These are phyloP conservation scores for Holothuria glaberrima DNA, from an alignment of 35 echinoderm and acorn worm species.

Conservation along the genomic window DNA sequence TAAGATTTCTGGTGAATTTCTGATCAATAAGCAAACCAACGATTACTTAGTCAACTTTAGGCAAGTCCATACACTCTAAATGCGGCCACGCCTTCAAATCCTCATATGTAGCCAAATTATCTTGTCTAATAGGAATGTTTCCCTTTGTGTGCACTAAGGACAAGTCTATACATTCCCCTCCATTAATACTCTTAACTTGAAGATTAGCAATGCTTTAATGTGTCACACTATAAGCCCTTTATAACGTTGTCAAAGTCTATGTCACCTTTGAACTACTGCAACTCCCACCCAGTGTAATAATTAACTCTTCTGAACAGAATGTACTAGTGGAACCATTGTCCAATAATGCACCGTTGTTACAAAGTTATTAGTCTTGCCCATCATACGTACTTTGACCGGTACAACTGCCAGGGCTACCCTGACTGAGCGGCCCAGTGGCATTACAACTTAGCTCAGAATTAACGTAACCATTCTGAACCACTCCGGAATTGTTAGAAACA, in stretches of 20 bases:
- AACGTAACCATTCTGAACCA: neutral
- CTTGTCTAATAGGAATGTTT: neutral
- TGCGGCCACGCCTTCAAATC: slow-evolving; percentile 10
- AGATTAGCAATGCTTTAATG: slow-evolving; percentile 42
- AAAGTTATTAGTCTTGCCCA: neutral
- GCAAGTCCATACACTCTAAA: neutral
- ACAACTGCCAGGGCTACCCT: slow-evolving; percentile 57
- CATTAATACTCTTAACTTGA: neutral
- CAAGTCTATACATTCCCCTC: neutral
- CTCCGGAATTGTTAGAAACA: neutral
- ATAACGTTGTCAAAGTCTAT: slow-evolving; percentile 34
- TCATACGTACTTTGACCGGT: slow-evolving; percentile 33
- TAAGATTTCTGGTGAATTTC: slow-evolving; percentile 21
- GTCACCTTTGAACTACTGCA: neutral
- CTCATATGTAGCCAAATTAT: too few relatives aligned
- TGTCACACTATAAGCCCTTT: neutral
- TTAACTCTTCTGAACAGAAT: slow-evolving; percentile 51
- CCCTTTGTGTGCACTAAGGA: slow-evolving; percentile 11
- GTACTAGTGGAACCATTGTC: slow-evolving; percentile 57
- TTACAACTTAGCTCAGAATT: neutral
- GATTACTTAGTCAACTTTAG: neutral
- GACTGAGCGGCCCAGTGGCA: slow-evolving; percentile 22
- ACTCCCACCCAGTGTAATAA: neutral
- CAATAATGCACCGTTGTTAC: slow-evolving; percentile 17
- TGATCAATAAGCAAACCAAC: slow-evolving; percentile 34